These are phyloP conservation scores for Lepus oiostolus DNA, from an alignment of 2,797 vertebrate genomes.

Conservation along the genomic window DNA sequence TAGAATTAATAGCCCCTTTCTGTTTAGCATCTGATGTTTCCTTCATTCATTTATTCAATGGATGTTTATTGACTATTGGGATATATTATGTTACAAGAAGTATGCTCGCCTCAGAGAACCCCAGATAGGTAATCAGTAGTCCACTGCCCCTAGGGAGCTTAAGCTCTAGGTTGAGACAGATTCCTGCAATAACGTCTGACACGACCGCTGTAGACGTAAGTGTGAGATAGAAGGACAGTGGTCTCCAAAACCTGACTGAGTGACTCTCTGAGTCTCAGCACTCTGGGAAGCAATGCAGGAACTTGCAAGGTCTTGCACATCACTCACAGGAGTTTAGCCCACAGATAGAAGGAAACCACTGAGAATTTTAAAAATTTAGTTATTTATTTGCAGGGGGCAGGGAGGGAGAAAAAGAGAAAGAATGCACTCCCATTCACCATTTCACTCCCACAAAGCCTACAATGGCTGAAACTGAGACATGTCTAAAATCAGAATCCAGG, in stretches of 20 bases:
- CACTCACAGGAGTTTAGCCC: not conserved
- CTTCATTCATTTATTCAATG: not conserved
- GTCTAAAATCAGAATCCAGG: too few species aligned
- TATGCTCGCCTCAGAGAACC: not conserved
- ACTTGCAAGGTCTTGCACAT: not conserved
- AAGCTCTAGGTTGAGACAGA: not conserved
- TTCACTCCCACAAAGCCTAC: too few species aligned
- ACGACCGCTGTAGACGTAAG: not conserved
- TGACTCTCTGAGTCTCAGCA: not conserved
- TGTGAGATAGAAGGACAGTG: not conserved
- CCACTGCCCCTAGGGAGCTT: not conserved
- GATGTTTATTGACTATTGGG: not conserved
- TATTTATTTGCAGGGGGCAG: too few species aligned
- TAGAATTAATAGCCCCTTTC: not conserved
- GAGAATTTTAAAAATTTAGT: too few species aligned
- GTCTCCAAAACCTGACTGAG: not conserved
- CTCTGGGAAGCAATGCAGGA: not conserved
- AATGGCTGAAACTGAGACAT: too few species aligned
- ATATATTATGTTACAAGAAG: not conserved
- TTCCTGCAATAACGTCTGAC: not conserved
- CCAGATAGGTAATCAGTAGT: not conserved
- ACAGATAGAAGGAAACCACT: not conserved
- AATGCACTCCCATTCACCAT: too few species aligned
- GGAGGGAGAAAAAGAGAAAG: too few species aligned
- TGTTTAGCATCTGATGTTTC: not conserved